Evolutionary conservation across 2,888 invertebrate genomes (phyloP), one percentile per base, ranked within the genome.

Genomic region (Malthinus seriepunctatus): DNA sequence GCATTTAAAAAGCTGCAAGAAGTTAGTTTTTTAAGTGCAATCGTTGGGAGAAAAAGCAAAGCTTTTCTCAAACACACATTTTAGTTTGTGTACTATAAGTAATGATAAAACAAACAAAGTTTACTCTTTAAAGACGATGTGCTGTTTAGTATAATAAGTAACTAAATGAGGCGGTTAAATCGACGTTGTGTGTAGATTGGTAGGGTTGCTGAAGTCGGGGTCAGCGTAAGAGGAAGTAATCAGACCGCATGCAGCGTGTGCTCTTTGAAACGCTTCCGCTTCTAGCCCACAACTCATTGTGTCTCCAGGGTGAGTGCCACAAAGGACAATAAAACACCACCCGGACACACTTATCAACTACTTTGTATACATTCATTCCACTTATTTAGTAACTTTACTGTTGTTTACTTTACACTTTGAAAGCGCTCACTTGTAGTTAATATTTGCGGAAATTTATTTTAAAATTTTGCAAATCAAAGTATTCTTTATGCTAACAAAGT

Each of bases 211-310:
- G 37, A 56, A 46, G 57, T 58, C 47, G 62, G 48, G 66, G 66
- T 64, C 64, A 62, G 61, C 42, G 44, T 56, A 57, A 58, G 62
- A 69, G 71, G 72, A 72, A 71, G 70, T 71, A 71, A 71, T 72
- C 72, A 70, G 66, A 62, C 62, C 65, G 63, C 69, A 67, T 71
- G 72, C 62, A 66, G 69, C 68, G 71, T 64, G 51, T 61, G 61
- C 71, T 69, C 69, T 70, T 71, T 69, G 69, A 67, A 57, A 60
- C 63, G 67, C 67, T 70, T 72, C 72, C 71, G 70, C 69, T 61
- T 63, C 60, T 63, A 63, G 63, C 65, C 64, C 64, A 64, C 64
- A 65, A 65, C 63, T 65, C 61, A 61, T 60, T 60, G 65, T 65
- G 62, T 65, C 64, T 62, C 60, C 46, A 55, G 64, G 66, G 63